Base-by-base conservation (phyloP, 2,888 invertebrate genomes). In the Pachliopta kotzebuea region DNA sequence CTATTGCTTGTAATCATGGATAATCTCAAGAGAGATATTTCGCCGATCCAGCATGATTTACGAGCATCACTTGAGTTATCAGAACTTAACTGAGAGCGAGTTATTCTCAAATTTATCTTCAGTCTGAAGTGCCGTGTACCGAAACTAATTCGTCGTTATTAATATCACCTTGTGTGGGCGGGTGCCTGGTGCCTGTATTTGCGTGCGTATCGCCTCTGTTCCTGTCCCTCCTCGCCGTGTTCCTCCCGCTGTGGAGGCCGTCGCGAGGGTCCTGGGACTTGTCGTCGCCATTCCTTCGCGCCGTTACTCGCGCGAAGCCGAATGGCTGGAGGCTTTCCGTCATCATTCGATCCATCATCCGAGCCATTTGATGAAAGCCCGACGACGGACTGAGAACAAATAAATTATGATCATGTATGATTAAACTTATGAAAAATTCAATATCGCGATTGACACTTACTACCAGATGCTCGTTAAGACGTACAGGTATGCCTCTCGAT, bases 331-430 rank as follows among this genome's bases (percentile, higher is more conserved):
- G 89, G 64, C 94, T 93, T 73, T 95, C 94, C 65, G 93, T 84
- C 81, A 95, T 94, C 79, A 95, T 90, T 2, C 95, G 93, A 77
- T 95, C 95, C 95, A 95, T 95, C 94, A 95, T 94, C 60, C 94
- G 89, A 59, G 95, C 94, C 93, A 95, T 94, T 74, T 94, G 95
- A 73, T 94, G 94, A 69, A 95, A 92, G 54, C 93, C 90, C 61
- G 93, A 88, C 56, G 93, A 89, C 58, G 94, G 92, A 74, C 94
- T 94, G 83, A 0, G 60, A 64, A 45, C 21, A 26, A 62, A 53
- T 17, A 8, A 17, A 18, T n/a, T n/a, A 7, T n/a, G 4, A n/a
- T n/a, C 37, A 37, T 37, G 37, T 1, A 37, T 37, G 14, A 37
- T 26, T 6, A 6, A 37, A 37, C 14, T 37, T 37, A 2, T 11